Conservation (phyloP, 2,797 vertebrate genomes). For the Mionectes olivaceus region DNA sequence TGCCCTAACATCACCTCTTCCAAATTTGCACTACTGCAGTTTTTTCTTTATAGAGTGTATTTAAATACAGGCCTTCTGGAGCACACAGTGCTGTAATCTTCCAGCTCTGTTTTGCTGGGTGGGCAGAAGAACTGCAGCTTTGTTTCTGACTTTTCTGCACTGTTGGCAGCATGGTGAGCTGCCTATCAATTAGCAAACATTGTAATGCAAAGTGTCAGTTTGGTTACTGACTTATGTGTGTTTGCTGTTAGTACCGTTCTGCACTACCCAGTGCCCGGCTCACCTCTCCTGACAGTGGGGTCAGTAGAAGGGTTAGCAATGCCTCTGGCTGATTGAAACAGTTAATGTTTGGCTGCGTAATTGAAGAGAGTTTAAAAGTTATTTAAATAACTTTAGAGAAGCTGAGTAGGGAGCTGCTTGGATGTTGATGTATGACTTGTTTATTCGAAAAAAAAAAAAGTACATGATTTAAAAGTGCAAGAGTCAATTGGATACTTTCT, state of each 20-base stretch:
- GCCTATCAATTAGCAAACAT: neutral
- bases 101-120: neutral
- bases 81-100: neutral
- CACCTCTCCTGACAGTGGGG: neutral
- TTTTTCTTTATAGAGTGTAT: slow-evolving; percentile 13
- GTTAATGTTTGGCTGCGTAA: neutral
- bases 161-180: neutral
- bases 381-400: neutral
- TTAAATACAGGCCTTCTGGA: slow-evolving; percentile 25
- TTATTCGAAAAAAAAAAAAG: neutral
- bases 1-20: slow-evolving; percentile 44
- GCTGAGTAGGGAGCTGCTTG: neutral
- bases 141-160: neutral
- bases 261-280: neutral
- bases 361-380: neutral
- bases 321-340: neutral
- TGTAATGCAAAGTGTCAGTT: neutral
- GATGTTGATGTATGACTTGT: neutral
- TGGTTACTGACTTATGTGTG: neutral
- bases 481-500: neutral
- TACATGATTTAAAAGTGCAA: neutral
- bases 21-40: slow-evolving; percentile 22
- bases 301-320: neutral
- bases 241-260: neutral
- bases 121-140: slow-evolving; percentile 4